Base-by-base conservation (phyloP, 1,140 invertebrate species). In the Temnothorax longispinosus region DNA sequence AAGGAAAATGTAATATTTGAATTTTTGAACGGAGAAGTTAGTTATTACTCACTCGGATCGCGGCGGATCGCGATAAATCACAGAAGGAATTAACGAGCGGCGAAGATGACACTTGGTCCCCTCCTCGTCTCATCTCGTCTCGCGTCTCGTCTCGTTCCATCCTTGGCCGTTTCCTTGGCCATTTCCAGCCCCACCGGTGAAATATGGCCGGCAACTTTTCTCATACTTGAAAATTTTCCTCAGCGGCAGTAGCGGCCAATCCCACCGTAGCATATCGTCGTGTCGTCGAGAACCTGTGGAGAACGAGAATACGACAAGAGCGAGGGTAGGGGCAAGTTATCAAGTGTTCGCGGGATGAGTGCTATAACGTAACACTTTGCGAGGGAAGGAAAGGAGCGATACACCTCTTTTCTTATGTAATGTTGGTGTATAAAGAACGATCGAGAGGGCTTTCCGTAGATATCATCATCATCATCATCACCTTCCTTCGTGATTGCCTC, bases 201-300 rank as follows among this genome's bases (percentile, higher is more conserved):
- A 94, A 94, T 94, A 95, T 94, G 90, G 92, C 93, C 88, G 87
- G 88, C 90, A 94, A 94, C 93, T 94, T 94, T 94, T 94, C 92
- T 93, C 90, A 93, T 93, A 91, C 90, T 92, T 87, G 87, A 86
- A 91, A 93, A 81, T 93, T 94, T 94, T 94, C 91, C 80, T 74
- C 77, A 75, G 69, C 88, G 27, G 27, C 27, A 27, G 27, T 27
- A 27, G 89, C 84, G 80, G 86, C 50, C 27, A 27, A 35, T 58
- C 35, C 41, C 62, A 47, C 54, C 54, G 47, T 82, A 67, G 54
- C 58, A 44, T 67, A 27, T 27, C 27, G 27, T 27, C 27, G 27
- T 27, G 1, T 0, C 27, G 27, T 27, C 27, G 27, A 27, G 27
- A 27, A 27, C 1, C 27, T 27, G 27, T 27, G 27, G 27, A 27